Evolutionary conservation across 2,888 invertebrate species (phyloP).

Genomic region (Allacma fusca): DNA sequence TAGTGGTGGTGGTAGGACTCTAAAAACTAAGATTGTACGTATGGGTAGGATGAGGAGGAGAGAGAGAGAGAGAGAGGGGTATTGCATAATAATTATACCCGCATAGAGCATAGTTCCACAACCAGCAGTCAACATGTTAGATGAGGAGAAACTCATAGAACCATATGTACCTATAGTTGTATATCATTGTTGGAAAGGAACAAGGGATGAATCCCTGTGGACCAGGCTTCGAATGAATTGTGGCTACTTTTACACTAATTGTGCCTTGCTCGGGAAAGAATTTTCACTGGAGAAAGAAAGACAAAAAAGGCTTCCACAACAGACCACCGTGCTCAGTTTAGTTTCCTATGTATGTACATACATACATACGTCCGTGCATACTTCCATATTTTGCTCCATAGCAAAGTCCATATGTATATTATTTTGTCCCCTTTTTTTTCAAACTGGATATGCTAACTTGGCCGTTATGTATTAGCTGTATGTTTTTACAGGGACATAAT

Average conservation of each 20-base stretch:
- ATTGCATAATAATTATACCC: slow-evolving; percentile 4
- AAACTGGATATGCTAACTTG: not conserved
- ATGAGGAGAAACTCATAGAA: too few species aligned
- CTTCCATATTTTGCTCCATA: not conserved
- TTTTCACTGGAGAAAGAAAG: slow-evolving; percentile 41
- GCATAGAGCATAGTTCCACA: not conserved
- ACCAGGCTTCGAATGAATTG: slow-evolving; percentile 54
- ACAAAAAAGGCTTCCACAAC: slow-evolving; percentile 30
- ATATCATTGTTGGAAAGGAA: slow-evolving; percentile 43
- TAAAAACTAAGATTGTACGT: slow-evolving; percentile 38
- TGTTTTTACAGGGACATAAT: too few species aligned
- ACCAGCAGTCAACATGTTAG: too few species aligned
- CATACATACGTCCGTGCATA: not conserved
- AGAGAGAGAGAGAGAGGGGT: not conserved
- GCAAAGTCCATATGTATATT: slow-evolving; percentile 2
- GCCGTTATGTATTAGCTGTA: too few species aligned
- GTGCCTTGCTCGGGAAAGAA: slow-evolving; percentile 46
- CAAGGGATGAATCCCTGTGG: slow-evolving; percentile 50
- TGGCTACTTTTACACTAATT: slow-evolving; percentile 57
- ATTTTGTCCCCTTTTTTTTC: not conserved
- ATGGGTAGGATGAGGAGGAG: not conserved
- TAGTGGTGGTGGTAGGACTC: slow-evolving; percentile 23
- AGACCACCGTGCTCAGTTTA: not conserved
- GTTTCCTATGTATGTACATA: not conserved
- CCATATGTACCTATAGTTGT: too few species aligned